phyloP scores from a whole-genome alignment of 2,113 vertebrate genomes.

The Anthoscopus minutus region DNA sequence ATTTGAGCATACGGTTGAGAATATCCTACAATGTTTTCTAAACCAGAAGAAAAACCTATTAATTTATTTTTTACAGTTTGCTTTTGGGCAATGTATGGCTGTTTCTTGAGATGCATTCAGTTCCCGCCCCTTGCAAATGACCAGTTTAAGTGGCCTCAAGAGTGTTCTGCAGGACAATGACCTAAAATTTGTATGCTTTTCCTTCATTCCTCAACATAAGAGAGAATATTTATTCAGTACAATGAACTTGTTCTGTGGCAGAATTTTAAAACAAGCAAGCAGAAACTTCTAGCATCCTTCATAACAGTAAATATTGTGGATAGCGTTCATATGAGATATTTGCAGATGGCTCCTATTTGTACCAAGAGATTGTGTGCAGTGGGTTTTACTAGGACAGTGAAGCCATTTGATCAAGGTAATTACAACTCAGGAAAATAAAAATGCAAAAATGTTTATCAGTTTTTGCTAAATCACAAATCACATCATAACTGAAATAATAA shows the following conservation, averaged over 20 bases:
- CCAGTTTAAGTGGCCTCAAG: neutral
- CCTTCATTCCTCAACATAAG: neutral
- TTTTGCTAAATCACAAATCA: neutral
- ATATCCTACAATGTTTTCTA: neutral
- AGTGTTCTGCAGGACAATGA: neutral
- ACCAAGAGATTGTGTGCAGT: neutral
- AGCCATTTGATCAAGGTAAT: neutral
- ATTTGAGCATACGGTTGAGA: neutral
- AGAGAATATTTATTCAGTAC: neutral
- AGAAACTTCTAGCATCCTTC: neutral
- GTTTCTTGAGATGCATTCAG: neutral
- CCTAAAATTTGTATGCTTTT: neutral
- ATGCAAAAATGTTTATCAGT: neutral
- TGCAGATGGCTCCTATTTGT: neutral
- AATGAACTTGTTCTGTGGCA: neutral
- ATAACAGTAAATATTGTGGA: neutral
- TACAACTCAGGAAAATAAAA: neutral
- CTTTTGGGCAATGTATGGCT: neutral
- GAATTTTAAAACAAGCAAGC: neutral
- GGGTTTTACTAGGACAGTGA: neutral
- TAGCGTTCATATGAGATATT: neutral
- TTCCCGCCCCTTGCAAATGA: neutral
- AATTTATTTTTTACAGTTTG: neutral
- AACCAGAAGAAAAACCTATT: neutral
- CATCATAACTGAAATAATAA: neutral